Base-by-base conservation (phyloP, 1,140 invertebrate species). In the Gonioctena quinquepunctata region DNA sequence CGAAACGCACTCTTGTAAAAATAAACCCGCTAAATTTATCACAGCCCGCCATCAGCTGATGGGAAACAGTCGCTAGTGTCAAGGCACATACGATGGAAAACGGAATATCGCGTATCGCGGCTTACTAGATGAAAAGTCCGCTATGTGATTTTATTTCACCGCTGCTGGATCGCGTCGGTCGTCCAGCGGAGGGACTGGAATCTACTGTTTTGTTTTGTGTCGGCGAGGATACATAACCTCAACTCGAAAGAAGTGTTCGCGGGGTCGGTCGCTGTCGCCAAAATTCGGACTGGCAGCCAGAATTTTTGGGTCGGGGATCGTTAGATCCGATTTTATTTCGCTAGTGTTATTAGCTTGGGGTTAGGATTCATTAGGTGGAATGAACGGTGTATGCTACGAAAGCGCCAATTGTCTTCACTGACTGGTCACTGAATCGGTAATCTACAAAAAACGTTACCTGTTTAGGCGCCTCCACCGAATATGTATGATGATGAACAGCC, bases 11-110 rank as follows among this genome's bases (percentile, higher is more conserved):
- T 66, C 71, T 68, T 61, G 68, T 71, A 63, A 73, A 76, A 76
- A 69, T 73, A 75, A 75, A 70, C 68, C 63, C 64, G 74, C 74
- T 75, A 75, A 75, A 75, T 69, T 75, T 42, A 70, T 65, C 61
- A 65, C 61, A 48, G 26, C 22, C 6, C 18, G 49, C 26, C 27
- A 50, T 68, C 57, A 68, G 66, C 18, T 50, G 66, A 56, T 59
- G 42, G 52, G 61, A 65, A 62, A 70, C 26, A 23, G 22, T 23
- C 57, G 4, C 6, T 57, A 54, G 6, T 8, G 6, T n/a, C 22
- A 26, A 19, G 56, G 18, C 16, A 3, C 21, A 59, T 18, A 59
- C 18, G 50, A 54, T 11, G 7, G 8, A 25, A 7, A n/a, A n/a
- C 4, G 21, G 21, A 59, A 2, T 13, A 7, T 1, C 56, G 23